Base-by-base conservation (phyloP, 2,888 invertebrate species). In the Polyommatus iphigenia region DNA sequence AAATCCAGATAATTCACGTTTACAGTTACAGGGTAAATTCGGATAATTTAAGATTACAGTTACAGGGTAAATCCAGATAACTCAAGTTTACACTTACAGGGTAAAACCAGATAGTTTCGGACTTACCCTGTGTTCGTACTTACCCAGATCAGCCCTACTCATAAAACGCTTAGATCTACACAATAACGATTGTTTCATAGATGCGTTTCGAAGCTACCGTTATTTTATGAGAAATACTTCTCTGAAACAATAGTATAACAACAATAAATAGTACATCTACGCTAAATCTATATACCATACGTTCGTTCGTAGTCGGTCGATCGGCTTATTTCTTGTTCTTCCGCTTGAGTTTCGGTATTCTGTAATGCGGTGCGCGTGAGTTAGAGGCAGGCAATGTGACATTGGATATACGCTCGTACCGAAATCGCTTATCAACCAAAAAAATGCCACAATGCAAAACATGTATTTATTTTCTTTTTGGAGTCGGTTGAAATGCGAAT, bases 261-360 rank as follows among this genome's bases (percentile, higher is more conserved):
- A 81, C 80, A 82, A 83, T 83, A 81, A 83, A 83, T 83, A 81
- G 78, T 81, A 82, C 67, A 80, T 80, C 80, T 82, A 82, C 78
- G 24, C 79, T 79, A 81, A 67, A 71, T 76, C 78, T 81, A 79
- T 81, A 79, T 82, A 82, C 91, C 91, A 89, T 93, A 93, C 92
- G 90, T 54, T 91, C 90, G 89, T 85, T 86, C 86, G 86, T 87
- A 85, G 89, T 85, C 84, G 87, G 86, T 90, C 90, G 91, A 87
- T 89, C 89, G 90, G 82, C 79, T 88, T 88, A 89, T 87, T 91
- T 92, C 90, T 91, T 93, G 87, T 91, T 92, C 90, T 91, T 93
- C 91, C 89, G 85, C 88, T 92, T 94, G 85, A 92, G 87, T 89
- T 93, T 94, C 89, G 94, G 94, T 85, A 94, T 94, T 88, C 94